Evolutionary conservation across 2,797 vertebrate species (phyloP).

Genomic region (Yasuhikotakia modesta): DNA sequence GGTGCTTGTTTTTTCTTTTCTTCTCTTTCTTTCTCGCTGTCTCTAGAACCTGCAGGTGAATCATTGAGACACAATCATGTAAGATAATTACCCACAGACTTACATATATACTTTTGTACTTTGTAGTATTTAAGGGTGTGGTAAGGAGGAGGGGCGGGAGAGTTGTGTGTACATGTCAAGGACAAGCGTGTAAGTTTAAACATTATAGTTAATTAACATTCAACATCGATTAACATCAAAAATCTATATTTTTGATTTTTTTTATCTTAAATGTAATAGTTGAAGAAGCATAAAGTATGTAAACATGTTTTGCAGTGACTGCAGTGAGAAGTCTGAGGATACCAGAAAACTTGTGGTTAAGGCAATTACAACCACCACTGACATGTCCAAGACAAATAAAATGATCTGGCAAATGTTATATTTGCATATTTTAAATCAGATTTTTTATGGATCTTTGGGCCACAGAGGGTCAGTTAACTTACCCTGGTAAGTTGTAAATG

Average conservation of each 20-base stretch:
- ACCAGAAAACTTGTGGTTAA: not conserved
- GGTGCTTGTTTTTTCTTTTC: slow-evolving; percentile 7
- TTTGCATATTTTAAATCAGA: not conserved
- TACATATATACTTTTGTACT: slow-evolving; percentile 15
- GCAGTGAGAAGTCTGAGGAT: not conserved
- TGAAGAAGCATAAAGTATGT: not conserved
- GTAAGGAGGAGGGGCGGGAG: not conserved
- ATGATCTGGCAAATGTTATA: not conserved
- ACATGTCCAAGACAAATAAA: not conserved
- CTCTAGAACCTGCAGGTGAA: slow-evolving; percentile 7
- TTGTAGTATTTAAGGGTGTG: slow-evolving; percentile 10
- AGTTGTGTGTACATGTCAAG: no score
- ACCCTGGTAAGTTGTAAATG: slow-evolving; percentile 27
- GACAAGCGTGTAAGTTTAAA: no score
- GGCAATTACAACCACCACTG: not conserved
- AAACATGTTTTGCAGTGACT: not conserved
- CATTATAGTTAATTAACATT: no score
- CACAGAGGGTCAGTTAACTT: slow-evolving; percentile 2
- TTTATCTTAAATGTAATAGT: no score
- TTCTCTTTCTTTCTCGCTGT: slow-evolving; percentile 3
- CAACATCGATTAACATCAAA: no score
- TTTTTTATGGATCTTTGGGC: slow-evolving; percentile 4
- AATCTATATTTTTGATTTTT: no score
- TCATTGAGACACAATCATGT: not conserved
- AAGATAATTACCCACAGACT: slow-evolving; percentile 20